phyloP scores from a whole-genome alignment of 2,797 vertebrate species.

The Siniperca undulata region DNA sequence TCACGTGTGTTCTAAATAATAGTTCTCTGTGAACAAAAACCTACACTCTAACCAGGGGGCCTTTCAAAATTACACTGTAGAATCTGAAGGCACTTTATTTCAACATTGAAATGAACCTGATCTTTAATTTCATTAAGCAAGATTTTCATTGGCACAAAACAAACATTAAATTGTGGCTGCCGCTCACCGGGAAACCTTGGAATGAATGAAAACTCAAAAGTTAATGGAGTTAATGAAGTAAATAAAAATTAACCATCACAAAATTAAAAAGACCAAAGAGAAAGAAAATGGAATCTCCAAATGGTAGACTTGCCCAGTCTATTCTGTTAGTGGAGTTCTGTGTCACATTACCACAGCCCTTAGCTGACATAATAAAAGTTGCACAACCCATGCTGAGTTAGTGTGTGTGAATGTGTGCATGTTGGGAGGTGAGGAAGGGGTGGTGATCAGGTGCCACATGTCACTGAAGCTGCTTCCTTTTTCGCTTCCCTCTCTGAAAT shows the following conservation, averaged over 20 bases:
- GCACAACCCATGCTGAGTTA: slow-evolving; percentile 65
- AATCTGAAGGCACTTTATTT: slow-evolving; percentile 17
- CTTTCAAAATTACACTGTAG: background rate
- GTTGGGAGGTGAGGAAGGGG: slow-evolving; percentile 28
- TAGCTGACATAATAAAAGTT: slow-evolving; percentile 80
- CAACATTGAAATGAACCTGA: background rate
- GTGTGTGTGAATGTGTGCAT: slow-evolving; percentile 19
- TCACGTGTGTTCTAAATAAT: slow-evolving; percentile 49
- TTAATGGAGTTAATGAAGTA: background rate
- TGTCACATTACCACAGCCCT: slow-evolving; percentile 62
- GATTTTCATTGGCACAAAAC: slow-evolving; percentile 14
- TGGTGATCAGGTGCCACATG: slow-evolving; percentile 81
- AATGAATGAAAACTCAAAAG: background rate
- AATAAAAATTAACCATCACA: slow-evolving; percentile 28
- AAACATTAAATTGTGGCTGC: background rate
- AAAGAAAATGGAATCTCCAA: slow-evolving; percentile 43
- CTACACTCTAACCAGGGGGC: background rate
- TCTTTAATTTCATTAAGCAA: background rate
- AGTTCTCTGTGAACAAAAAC: slow-evolving; percentile 1
- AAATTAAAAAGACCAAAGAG: slow-evolving; percentile 19
- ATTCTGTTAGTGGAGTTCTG: slow-evolving; percentile 14
- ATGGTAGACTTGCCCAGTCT: slow-evolving; percentile 37
- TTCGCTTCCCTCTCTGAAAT: slow-evolving; percentile 82
- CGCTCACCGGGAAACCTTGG: background rate
- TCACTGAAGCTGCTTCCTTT: slow-evolving; percentile 77